These are phyloP conservation scores for Ennomos fuscantarius DNA, from an alignment of 2,888 invertebrate genomes.

Conservation along the genomic window DNA sequence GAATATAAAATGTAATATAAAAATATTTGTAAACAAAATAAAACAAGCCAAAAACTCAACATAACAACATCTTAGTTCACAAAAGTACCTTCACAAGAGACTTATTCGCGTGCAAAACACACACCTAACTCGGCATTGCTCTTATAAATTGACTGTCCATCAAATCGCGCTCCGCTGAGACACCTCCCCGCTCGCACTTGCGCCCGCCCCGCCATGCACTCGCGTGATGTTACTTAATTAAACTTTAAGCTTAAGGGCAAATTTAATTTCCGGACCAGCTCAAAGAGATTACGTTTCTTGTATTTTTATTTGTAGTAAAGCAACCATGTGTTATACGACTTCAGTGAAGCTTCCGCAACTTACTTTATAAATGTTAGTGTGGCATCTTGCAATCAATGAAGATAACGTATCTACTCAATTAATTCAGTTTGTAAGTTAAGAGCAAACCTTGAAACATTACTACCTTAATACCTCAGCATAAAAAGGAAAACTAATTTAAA, in stretches of 20 bases:
- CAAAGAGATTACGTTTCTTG: conserved; percentile 63
- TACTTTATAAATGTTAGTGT: conserved; percentile 34
- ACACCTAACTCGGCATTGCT: conserved; percentile 48
- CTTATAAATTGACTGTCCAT: conserved; percentile 69
- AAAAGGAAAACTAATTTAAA: conserved; percentile 25
- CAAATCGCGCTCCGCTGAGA: conserved; percentile 52
- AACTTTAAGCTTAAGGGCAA: conserved; percentile 76
- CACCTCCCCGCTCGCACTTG: conserved; percentile 34
- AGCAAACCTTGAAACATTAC: conserved; percentile 1
- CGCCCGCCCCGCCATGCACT: conserved; percentile 51
- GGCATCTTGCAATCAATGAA: conserved; percentile 14
- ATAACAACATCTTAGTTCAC: too few relatives aligned
- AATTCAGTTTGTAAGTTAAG: conserved; percentile 5
- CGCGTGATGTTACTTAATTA: conserved; percentile 77
- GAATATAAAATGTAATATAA: not conserved
- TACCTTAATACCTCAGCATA: conserved; percentile 3
- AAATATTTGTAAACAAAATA: too few relatives aligned
- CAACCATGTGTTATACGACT: conserved; percentile 46
- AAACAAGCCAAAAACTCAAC: too few relatives aligned
- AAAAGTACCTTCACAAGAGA: conserved; percentile 13
- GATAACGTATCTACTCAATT: conserved; percentile 3
- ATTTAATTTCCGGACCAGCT: conserved; percentile 76
- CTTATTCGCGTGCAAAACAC: conserved; percentile 54
- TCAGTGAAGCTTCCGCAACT: conserved; percentile 44
- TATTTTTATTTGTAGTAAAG: conserved; percentile 60